Evolutionary conservation across 2,113 vertebrate species (phyloP).

Genomic region (Paramisgurnus dabryanus): DNA sequence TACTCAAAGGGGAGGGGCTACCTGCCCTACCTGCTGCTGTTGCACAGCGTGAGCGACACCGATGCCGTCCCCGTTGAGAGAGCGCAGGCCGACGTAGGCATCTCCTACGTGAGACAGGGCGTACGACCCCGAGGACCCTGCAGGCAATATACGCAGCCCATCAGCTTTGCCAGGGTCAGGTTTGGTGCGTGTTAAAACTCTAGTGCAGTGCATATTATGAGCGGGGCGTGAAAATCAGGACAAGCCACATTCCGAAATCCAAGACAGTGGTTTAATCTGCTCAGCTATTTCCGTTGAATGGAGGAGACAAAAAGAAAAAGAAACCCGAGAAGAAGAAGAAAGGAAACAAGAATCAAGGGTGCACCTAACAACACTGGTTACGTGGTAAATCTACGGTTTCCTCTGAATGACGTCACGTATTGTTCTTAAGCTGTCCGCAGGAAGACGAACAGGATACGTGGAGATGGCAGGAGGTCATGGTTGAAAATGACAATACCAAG

Average conservation of each 20-base stretch:
- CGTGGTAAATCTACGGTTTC: background rate
- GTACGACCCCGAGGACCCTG: slow-evolving; percentile 73
- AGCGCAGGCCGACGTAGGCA: slow-evolving; percentile 70
- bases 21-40: slow-evolving; percentile 67
- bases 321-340: background rate
- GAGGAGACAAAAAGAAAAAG: background rate
- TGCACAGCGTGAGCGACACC: slow-evolving; percentile 72
- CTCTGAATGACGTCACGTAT: background rate
- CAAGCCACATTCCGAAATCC: slow-evolving; percentile 4
- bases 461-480: slow-evolving; percentile 5
- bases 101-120: slow-evolving; percentile 75
- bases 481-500: slow-evolving; percentile 34
- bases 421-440: background rate
- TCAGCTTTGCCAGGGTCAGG: slow-evolving; percentile 49
- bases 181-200: background rate
- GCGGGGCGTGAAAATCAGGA: slow-evolving; percentile 18
- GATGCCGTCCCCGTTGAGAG: slow-evolving; percentile 74
- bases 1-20: background rate
- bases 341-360: background rate
- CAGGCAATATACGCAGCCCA: slow-evolving; percentile 66
- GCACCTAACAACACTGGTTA: too few species aligned
- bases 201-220: background rate
- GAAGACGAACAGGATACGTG: slow-evolving; percentile 3
- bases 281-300: background rate
- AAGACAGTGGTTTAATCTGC: background rate